Conservation (phyloP, 2,888 invertebrate species). For the Harpalus rubripes region DNA sequence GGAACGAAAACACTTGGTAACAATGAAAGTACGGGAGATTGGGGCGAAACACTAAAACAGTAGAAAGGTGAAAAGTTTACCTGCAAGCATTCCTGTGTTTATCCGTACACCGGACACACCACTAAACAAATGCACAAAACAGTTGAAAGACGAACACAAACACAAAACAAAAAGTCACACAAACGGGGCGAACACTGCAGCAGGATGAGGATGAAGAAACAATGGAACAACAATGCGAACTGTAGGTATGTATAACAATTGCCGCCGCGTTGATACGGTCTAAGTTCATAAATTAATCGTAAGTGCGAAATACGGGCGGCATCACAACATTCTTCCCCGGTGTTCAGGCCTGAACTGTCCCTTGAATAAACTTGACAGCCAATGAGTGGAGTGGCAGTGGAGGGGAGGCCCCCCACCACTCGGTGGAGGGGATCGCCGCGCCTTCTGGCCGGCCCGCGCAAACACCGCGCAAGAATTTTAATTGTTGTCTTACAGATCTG, state of each 20-base stretch:
- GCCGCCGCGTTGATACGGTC: constrained; percentile 33
- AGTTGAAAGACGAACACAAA: constrained; percentile 58
- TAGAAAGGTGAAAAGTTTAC: constrained; percentile 49
- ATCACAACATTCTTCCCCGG: constrained; percentile 77
- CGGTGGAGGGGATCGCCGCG: constrained; percentile 73
- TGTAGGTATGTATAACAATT: constrained; percentile 29
- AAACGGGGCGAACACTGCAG: constrained; percentile 27
- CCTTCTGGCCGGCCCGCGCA: constrained; percentile 51
- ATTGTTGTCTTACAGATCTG: constrained; percentile 67
- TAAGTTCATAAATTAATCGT: constrained; percentile 63
- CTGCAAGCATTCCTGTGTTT: constrained; percentile 66
- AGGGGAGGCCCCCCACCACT: constrained; percentile 49
- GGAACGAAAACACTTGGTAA: not conserved
- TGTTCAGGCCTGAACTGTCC: constrained; percentile 77
- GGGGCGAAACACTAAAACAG: constrained; percentile 13
- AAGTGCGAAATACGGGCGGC: constrained; percentile 71
- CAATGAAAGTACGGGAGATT: not conserved
- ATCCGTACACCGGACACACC: constrained; percentile 65
- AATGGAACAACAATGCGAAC: constrained; percentile 48
- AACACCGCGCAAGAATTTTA: constrained; percentile 66
- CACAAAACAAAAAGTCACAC: constrained; percentile 64
- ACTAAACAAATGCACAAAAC: constrained; percentile 65
- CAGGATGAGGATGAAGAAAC: constrained; percentile 15
- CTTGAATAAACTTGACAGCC: constrained; percentile 77
- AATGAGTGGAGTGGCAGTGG: constrained; percentile 72